These are phyloP conservation scores for Brachionus calyciflorus DNA, from an alignment of 1,140 invertebrate species.

Conservation along the genomic window DNA sequence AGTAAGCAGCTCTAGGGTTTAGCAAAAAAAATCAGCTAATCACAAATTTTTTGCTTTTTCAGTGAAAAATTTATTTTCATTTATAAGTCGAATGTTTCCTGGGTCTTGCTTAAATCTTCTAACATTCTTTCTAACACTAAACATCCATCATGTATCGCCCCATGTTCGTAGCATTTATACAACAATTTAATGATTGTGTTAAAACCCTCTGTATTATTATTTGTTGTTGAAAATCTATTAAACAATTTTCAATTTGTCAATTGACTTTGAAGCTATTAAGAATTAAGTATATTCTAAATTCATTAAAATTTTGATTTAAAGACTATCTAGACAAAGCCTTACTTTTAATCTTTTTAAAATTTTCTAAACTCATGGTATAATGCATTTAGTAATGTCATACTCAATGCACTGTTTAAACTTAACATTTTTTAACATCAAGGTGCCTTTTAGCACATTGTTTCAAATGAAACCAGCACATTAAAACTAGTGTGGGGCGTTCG, in stretches of 20 bases:
- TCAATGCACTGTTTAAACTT: no score
- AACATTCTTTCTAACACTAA: not conserved
- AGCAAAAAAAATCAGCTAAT: no score
- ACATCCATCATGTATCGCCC: not conserved
- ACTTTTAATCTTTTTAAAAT: no score
- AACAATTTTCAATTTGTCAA: not conserved
- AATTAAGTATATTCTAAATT: not conserved
- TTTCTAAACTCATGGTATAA: no score
- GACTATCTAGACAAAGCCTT: not conserved
- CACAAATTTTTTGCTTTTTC: no score
- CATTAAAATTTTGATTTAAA: not conserved
- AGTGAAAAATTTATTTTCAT: no score
- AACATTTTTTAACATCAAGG: no score
- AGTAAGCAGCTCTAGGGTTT: no score
- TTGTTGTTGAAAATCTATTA: not conserved
- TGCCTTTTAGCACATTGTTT: no score
- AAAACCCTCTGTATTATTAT: constrained; percentile 1
- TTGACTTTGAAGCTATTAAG: not conserved
- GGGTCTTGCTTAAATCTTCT: not conserved
- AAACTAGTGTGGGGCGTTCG: no score
- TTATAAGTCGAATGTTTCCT: not conserved
- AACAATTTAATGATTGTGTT: not conserved
- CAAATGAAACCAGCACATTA: no score
- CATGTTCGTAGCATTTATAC: not conserved
- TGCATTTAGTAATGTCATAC: no score